Percentiles rank a stretch among this genome's conserved stretches.
Conservation (phyloP, 1,140 invertebrate species). For the Cardiocondyla obscurior region DNA sequence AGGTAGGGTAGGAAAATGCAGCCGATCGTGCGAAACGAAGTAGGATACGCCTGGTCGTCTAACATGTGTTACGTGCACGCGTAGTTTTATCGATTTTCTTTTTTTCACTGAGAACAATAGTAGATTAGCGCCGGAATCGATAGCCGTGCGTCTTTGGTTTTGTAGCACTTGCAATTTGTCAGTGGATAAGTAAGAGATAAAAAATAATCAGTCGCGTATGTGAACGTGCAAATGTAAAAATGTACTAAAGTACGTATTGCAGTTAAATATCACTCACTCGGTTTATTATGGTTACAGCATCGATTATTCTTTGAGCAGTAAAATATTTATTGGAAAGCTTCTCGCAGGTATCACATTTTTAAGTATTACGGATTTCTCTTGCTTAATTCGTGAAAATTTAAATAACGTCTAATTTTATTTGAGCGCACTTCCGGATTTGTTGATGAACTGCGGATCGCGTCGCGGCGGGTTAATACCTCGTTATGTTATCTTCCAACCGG, state of each 20-base stretch:
- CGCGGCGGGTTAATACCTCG: constrained; percentile 2
- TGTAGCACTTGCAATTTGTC: neutral
- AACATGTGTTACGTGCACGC: constrained; percentile 1
- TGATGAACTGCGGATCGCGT: neutral
- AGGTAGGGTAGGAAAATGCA: neutral
- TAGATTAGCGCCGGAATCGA: neutral
- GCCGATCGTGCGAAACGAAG: neutral
- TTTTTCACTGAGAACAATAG: neutral
- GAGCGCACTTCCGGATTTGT: neutral
- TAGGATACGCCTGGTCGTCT: neutral
- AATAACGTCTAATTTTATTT: neutral
- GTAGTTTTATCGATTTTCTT: neutral
- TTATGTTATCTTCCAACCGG: constrained; percentile 27
- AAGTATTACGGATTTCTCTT: neutral
- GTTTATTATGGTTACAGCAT: neutral
- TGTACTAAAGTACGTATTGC: neutral
- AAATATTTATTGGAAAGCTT: neutral
- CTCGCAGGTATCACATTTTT: neutral
- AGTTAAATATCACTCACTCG: too few relatives aligned
- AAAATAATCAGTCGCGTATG: neutral
- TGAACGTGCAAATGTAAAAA: neutral
- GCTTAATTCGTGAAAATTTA: neutral
- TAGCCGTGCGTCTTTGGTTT: too few relatives aligned
- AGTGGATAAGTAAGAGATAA: neutral
- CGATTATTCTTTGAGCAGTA: neutral